Conservation (phyloP, 2,888 invertebrate genomes). For the Ganaspis brasiliensis region DNA sequence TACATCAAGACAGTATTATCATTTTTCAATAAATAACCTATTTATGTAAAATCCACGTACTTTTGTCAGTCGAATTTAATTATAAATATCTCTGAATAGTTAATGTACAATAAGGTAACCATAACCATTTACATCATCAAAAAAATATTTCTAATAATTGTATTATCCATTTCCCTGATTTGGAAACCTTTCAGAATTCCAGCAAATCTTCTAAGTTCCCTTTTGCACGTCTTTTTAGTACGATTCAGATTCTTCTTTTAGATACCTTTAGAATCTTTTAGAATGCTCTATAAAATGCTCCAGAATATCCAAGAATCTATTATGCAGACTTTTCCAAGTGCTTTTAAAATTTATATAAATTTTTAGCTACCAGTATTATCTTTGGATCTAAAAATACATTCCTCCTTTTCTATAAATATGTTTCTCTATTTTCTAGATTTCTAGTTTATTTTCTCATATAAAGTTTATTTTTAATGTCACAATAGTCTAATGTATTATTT, state of each 20-base stretch:
- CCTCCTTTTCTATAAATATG: not conserved
- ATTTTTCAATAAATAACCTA: no score
- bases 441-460: not conserved
- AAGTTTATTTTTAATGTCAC: not conserved
- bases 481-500: not conserved
- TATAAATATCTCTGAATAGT: no score
- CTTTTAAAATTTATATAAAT: not conserved
- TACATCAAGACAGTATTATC: no score
- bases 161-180: no score
- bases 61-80: no score
- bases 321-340: constrained; percentile 4
- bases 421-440: not conserved
- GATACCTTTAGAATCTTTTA: not conserved
- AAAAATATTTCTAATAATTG: not conserved
- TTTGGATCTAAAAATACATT: constrained; percentile 1
- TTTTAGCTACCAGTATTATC: constrained; percentile 1
- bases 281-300: constrained; percentile 2
- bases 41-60: no score
- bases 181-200: not conserved
- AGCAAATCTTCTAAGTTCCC: constrained; percentile 1
- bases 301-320: constrained; percentile 7
- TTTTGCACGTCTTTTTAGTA: constrained; percentile 9
- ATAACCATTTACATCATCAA: no score
- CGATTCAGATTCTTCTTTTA: constrained; percentile 15
- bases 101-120: no score